Evolutionary conservation across 2,797 vertebrate species (phyloP), one percentile per base, ranked within the genome.

Genomic region (Diceros bicornis): DNA sequence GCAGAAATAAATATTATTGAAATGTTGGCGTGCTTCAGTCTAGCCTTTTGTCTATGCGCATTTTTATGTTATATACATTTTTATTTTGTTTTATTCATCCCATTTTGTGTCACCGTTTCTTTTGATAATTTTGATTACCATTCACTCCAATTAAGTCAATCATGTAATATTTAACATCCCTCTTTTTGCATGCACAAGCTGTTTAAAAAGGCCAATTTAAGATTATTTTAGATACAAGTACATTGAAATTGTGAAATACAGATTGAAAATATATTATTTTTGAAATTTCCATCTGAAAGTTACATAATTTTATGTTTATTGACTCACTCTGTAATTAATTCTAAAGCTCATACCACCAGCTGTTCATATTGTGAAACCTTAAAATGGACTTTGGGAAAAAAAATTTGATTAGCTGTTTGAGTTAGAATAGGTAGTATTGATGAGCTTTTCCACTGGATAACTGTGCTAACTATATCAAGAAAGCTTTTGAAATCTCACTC

Each of bases 221-320:
- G 25, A 74, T 61, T 72, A 96, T 68, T 86, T 89, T 93, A 87
- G 7, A n/a, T 89, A n/a, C 12, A 94, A 91, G 59, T 93, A 90
- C 92, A 93, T 17, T 92, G n/a, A 92, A 96, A 85, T 86, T 89
- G 61, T 79, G 74, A 96, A 20, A 10, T 94, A 64, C 4, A 95
- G 55, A 85, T 61, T 88, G 82, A 66, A 89, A 91, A 90, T 74
- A 34, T 16, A 90, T 81, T 69, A 86, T 85, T 96, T 96, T 96
- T 88, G 7, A 94, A 88, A 96, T 92, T 96, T 97, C 47, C 55
- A 59, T 68, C 55, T 84, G 90, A 81, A 97, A 83, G 44, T 85
- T 96, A 95, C 4, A 61, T 90, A 84, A 93, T 90, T 97, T 82
- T 85, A 86, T 91, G 44, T 87, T 96, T 87, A 90, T 74, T 91